Evolutionary conservation across 2,888 invertebrate species (phyloP).

Genomic region (Pinctada fucata): DNA sequence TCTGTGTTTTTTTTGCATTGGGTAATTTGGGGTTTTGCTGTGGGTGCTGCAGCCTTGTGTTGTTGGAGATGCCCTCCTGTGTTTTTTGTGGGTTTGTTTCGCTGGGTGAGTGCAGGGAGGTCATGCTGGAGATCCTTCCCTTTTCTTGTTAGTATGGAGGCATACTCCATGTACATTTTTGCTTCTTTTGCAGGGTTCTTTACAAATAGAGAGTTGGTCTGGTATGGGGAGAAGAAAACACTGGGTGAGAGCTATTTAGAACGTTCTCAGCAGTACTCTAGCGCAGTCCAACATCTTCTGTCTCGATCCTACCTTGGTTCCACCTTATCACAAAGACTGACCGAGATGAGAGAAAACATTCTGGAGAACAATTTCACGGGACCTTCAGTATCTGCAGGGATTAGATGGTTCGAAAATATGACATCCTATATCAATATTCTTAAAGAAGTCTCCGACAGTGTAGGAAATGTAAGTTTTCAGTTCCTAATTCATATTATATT

Average conservation of each 20-base stretch:
- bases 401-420: constrained; percentile 64
- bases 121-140: no score
- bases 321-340: not conserved
- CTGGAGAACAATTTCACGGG: not conserved
- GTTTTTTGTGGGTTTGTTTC: no score
- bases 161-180: no score
- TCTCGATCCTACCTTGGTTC: not conserved
- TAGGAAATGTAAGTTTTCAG: constrained; percentile 42
- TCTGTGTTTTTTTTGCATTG: no score
- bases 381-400: constrained; percentile 3
- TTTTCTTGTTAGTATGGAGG: no score
- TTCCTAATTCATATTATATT: not conserved
- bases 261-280: constrained; percentile 5
- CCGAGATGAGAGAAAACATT: constrained; percentile 10
- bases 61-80: no score
- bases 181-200: not conserved
- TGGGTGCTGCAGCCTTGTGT: no score
- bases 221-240: constrained; percentile 19
- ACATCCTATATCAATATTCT: constrained; percentile 60
- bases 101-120: no score
- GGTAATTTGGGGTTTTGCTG: no score
- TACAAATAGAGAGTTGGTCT: not conserved
- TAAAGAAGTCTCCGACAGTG: constrained; percentile 46
- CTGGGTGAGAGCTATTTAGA: constrained; percentile 16
- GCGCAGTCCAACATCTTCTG: not conserved